Base-by-base conservation (phyloP, 2,888 invertebrate species). In the Cephus pygmeus region DNA sequence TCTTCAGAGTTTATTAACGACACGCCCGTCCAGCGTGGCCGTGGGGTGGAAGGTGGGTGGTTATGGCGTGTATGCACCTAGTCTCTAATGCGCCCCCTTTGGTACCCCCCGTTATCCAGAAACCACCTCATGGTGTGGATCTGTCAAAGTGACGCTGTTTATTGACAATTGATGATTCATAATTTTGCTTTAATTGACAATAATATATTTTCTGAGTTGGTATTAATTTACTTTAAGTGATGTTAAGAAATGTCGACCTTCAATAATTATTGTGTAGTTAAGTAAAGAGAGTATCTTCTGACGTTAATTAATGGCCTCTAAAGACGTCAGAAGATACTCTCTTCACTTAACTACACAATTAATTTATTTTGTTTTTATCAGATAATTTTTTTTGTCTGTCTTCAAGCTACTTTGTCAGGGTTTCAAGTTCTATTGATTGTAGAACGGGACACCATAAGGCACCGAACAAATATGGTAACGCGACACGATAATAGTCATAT, bases 1-100 rank as follows among this genome's bases (percentile, higher is more conserved):
- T 83, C 89, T 87, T 89, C 88, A 80, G 79, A 84, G 85, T 89
- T 89, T 89, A 89, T 89, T 87, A 88, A 89, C 88, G 88, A 87
- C 82, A 78, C 79, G 79, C 81, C 82, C 80, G 77, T 78, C 78
- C 76, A 69, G 68, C 73, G 79, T 80, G 77, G 31, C 12, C 9
- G 71, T 4, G 69, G 33, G 69, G 69, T 6, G 75, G 15, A 6
- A 4, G 40, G 40, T 3, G 35, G 35, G 35, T 35, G 35, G 35
- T 35, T 12, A 0, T 40, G 0, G 15, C 23, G 23, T 56, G 76
- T 78, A 80, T 79, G 79, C 81, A 75, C 79, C 78, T 73, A 6
- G 34, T 23, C 23, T 73, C 23, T 73, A 73, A 73, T 34, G 35
- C 71, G 12, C 9, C 31, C 74, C 23, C 9, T 56, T 56, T 56